Base-by-base conservation (phyloP, 2,113 vertebrate species). In the Ceyx margarethae region DNA sequence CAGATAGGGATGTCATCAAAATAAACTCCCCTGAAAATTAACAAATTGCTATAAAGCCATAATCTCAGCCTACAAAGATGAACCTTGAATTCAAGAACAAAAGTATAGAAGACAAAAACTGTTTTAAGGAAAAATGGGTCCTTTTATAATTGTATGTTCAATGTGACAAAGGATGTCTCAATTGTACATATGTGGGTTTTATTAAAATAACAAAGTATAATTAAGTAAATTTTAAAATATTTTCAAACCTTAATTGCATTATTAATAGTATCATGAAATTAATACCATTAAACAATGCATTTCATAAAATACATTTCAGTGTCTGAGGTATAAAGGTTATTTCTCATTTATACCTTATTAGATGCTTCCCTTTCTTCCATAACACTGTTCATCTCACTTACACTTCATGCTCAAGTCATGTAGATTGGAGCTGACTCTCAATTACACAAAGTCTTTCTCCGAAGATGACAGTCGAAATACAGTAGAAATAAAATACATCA, bases 401-500 rank as follows among this genome's bases (percentile, higher is more conserved):
- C 92, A 95, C 96, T 97, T 98, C 98, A 98, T 94, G 96, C 95
- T 96, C 88, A 67, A 97, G 97, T 97, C 97, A 98, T 97, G 97
- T 97, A 99, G 98, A 99, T 98, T 98, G 98, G 97, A 98, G 97
- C 97, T 98, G 98, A 98, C 98, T 99, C 98, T 98, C 98, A 98
- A 98, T 99, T 99, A 99, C 96, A 97, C 97, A 94, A 97, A 98
- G 97, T 98, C 98, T 98, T 97, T 95, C 97, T 97, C 96, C 95
- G 96, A 97, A 98, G 97, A 99, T 98, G 98, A 99, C 98, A 98
- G 98, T 98, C 97, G 94, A 98, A 98, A 98, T 98, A 98, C 97
- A 98, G 98, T 97, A 98, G 96, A 98, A 97, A 98, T 98, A 98
- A 98, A 98, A 98, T 98, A 98, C 98, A 99, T 99, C 98, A 99